Evolutionary conservation across 2,113 vertebrate genomes (phyloP).

Genomic region (Craseonycteris thonglongyai): DNA sequence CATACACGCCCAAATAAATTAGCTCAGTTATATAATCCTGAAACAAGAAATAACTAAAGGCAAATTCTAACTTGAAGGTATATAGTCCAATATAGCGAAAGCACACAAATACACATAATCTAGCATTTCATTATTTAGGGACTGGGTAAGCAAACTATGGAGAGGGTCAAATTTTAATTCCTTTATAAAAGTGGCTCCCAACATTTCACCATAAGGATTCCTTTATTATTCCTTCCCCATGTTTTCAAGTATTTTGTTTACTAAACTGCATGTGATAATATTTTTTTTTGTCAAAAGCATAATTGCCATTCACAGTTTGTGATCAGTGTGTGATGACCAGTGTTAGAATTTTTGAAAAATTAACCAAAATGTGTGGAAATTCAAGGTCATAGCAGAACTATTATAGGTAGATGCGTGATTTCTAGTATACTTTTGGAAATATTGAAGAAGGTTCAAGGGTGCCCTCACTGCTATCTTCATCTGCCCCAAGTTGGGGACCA

Average conservation of each 20-base stretch:
- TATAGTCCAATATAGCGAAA: background rate
- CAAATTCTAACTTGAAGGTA: conserved; percentile 38
- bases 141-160: conserved; percentile 19
- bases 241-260: conserved; percentile 55
- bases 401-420: conserved; percentile 22
- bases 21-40: conserved; percentile 11
- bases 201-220: conserved; percentile 22
- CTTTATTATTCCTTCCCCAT: background rate
- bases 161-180: background rate
- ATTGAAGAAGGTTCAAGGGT: conserved; percentile 28
- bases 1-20: conserved; percentile 32
- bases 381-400: conserved; percentile 33
- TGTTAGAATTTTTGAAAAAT: conserved; percentile 21
- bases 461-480: background rate
- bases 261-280: conserved; percentile 38
- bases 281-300: conserved; percentile 23
- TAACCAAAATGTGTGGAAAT: conserved; percentile 10
- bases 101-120: background rate
- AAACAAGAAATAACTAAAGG: conserved; percentile 41
- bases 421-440: conserved; percentile 38
- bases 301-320: conserved; percentile 25
- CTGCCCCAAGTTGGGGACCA: conserved; percentile 33
- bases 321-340: conserved; percentile 12
- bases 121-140: conserved; percentile 36
- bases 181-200: conserved; percentile 51